Conservation (phyloP, 2,888 invertebrate species). For the Pachydiplax longipennis region DNA sequence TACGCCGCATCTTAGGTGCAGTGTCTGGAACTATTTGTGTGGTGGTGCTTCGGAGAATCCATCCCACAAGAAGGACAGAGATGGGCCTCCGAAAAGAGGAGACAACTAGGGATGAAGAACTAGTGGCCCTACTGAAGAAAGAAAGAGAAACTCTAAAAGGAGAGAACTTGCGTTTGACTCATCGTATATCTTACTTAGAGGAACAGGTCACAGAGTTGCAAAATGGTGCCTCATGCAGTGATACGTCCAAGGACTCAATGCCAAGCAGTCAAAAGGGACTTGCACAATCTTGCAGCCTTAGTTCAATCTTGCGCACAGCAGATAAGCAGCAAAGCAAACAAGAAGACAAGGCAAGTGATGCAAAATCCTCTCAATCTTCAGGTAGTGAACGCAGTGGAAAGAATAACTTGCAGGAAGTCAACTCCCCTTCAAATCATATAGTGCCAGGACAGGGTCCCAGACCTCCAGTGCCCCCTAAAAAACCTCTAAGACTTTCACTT, state of each 20-base stretch:
- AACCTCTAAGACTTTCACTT: conserved; percentile 81
- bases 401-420: not conserved
- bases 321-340: conserved; percentile 56
- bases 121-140: conserved; percentile 43
- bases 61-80: conserved; percentile 54
- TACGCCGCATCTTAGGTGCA: conserved; percentile 70
- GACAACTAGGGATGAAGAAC: not conserved
- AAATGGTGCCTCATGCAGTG: conserved; percentile 4
- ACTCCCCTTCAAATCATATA: not conserved
- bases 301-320: conserved; percentile 61
- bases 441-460: not conserved
- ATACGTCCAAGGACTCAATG: conserved; percentile 14
- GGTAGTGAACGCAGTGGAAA: conserved; percentile 5
- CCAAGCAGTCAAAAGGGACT: conserved; percentile 45
- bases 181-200: conserved; percentile 87
- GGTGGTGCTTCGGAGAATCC: conserved; percentile 63
- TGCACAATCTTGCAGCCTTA: not conserved
- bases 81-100: conserved; percentile 26
- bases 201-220: conserved; percentile 75
- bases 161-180: conserved; percentile 84
- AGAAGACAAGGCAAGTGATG: conserved; percentile 50
- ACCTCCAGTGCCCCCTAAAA: conserved; percentile 80
- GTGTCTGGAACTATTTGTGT: conserved; percentile 70
- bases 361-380: not conserved
- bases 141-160: conserved; percentile 63